A percentile compares a stretch with the other conserved stretches of the same genome.
phyloP scores from a whole-genome alignment of 2,797 vertebrate species.

The Semotilus atromaculatus region DNA sequence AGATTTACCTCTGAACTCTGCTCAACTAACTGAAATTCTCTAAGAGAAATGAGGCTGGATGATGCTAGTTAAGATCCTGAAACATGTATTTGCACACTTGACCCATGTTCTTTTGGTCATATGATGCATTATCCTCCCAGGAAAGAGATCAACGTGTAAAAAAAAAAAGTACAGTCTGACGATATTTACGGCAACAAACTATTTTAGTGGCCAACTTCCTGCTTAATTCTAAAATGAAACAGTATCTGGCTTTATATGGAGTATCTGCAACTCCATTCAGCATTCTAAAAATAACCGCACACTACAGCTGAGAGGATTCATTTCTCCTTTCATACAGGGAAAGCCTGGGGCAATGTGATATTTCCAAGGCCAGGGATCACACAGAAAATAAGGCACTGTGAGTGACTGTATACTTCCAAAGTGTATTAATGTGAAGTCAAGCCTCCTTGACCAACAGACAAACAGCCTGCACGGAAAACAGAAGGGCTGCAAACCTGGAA shows the following conservation, averaged over 20 bases:
- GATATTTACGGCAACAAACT: constrained; percentile 69
- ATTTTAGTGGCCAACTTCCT: constrained; percentile 65
- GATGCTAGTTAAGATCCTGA: constrained; percentile 6
- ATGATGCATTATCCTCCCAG: background rate
- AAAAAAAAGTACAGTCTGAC: background rate
- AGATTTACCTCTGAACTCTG: constrained; percentile 40
- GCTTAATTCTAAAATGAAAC: constrained; percentile 70
- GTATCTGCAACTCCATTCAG: constrained; percentile 77
- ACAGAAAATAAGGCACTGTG: constrained; percentile 56
- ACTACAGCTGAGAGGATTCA: constrained; percentile 70
- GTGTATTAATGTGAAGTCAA: constrained; percentile 64
- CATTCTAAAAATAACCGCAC: constrained; percentile 74
- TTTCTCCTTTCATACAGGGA: constrained; percentile 60
- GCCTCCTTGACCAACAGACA: constrained; percentile 46
- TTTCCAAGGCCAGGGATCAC: constrained; percentile 66
- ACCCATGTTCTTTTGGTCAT: constrained; percentile 28
- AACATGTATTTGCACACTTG: constrained; percentile 17
- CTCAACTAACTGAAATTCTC: constrained; percentile 28
- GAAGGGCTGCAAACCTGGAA: background rate
- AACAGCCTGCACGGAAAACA: constrained; percentile 8
- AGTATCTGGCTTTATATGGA: no score
- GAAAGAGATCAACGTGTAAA: constrained; percentile 14
- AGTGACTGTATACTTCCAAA: constrained; percentile 64
- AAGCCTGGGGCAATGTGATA: constrained; percentile 68
- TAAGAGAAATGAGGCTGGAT: constrained; percentile 15